Percentiles rank a stretch among this genome's conserved stretches.
Evolutionary conservation across 2,797 vertebrate species (phyloP).

Genomic region (Lepus oiostolus): DNA sequence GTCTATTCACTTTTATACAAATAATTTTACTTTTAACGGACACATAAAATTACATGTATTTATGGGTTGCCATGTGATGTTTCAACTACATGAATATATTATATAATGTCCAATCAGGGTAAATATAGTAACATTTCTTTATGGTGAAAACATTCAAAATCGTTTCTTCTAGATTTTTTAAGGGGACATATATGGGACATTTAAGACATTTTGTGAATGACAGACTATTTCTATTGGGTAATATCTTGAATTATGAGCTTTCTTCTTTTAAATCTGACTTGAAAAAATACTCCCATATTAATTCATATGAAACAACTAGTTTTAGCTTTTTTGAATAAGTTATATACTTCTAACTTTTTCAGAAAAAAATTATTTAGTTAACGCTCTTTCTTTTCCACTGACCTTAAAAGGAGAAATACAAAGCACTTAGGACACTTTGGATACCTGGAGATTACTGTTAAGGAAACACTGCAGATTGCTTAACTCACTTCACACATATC

Average conservation of each 20-base stretch:
- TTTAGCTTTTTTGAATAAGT: constrained; percentile 53
- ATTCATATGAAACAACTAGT: constrained; percentile 45
- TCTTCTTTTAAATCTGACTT: constrained; percentile 59
- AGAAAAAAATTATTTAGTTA: constrained; percentile 18
- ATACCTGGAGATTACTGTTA: constrained; percentile 34
- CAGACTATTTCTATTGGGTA: constrained; percentile 17
- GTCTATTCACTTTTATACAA: constrained; percentile 21
- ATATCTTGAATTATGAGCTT: constrained; percentile 45
- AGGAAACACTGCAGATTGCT: not conserved
- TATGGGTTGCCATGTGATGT: no score
- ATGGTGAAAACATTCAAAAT: no score
- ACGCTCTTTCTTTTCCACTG: not conserved
- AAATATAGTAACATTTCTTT: no score
- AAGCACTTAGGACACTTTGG: not conserved
- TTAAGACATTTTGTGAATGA: constrained; percentile 23
- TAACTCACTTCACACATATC: not conserved
- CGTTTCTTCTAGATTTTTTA: no score
- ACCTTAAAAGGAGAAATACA: constrained; percentile 31
- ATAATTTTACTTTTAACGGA: no score
- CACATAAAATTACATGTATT: no score
- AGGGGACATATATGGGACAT: not conserved
- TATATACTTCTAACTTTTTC: constrained; percentile 40
- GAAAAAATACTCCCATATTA: constrained; percentile 33
- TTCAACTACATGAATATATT: no score
- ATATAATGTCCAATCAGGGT: no score